Base-by-base conservation (phyloP, 64 coral and sea anemone species). In the Montipora efflorescens region DNA sequence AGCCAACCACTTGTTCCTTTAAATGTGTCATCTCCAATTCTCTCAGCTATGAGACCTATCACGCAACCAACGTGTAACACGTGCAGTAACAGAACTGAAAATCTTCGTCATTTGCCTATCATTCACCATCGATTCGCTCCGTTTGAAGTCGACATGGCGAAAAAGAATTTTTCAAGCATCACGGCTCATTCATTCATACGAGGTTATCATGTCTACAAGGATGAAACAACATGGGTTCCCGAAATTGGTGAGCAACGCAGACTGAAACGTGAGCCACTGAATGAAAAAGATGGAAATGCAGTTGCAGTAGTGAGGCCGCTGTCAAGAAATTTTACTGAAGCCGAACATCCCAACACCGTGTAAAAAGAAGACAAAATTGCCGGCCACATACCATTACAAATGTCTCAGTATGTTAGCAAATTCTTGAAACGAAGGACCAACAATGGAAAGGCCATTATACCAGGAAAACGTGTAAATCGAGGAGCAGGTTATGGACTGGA, bases 211-310 rank as follows among this genome's bases (percentile, higher is more conserved):
- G 52, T 55, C 36, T 7, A 88, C 51, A 88, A 75, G 73, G 87
- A 88, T 73, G 87, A 49, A 74, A 19, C 87, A 58, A 51, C 43
- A 51, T 88, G 47, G 87, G 47, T 74, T 48, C 71, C 46, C 45
- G 47, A 48, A 11, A 69, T 88, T 47, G 48, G 72, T 50, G 69
- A 75, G 71, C 45, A 88, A 74, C 68, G 46, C 19, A 7, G 5
- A 18, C 50, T 88, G 45, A 88, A 88, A 18, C 67, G 87, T 53
- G 71, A 88, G 71, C 87, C 87, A 88, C 67, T 49, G 13, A 88
- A 75, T 28, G 14, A 51, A 9, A 88, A 88, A 74, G 69, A 88
- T 19, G 20, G 16, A 48, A 76, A 88, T 88, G 87, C 87, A 10
- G 68, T 7, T 7, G 67, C 46, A 45, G 69, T 88, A 49, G 87